Evolutionary conservation across 2,113 vertebrate genomes (phyloP).

Genomic region (Cepphus grylle): DNA sequence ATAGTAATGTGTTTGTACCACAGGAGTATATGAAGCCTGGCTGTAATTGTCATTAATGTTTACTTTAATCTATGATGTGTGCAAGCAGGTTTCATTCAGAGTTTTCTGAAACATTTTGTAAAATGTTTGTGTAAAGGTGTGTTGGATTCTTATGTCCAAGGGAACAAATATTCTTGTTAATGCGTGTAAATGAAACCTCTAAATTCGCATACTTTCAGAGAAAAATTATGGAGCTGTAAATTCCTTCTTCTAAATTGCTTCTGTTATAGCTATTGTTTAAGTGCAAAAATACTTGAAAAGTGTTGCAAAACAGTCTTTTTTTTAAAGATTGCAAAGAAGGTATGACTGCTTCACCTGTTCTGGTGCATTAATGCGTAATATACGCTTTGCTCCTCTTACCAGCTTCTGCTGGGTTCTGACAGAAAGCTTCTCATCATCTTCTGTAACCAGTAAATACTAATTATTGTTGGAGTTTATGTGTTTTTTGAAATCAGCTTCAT

Average conservation of each 20-base stretch:
- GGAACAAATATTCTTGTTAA: not conserved
- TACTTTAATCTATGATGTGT: not conserved
- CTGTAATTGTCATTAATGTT: not conserved
- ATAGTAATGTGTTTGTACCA: not conserved
- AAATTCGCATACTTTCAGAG: not conserved
- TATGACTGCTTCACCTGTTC: not conserved
- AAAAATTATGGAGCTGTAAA: not conserved
- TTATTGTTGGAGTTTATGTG: not conserved
- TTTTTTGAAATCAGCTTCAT: not conserved
- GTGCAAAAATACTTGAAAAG: not conserved
- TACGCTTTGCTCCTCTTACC: not conserved
- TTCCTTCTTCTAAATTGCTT: not conserved
- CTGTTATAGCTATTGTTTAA: not conserved
- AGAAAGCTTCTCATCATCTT: not conserved
- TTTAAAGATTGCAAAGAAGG: not conserved
- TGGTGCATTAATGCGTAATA: not conserved
- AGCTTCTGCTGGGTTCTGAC: not conserved
- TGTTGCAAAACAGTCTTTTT: not conserved
- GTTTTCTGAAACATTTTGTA: not conserved
- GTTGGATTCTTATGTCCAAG: not conserved
- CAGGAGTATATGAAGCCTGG: not conserved
- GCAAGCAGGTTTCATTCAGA: not conserved
- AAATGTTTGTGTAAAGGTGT: not conserved
- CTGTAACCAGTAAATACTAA: not conserved
- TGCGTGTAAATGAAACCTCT: not conserved